Evolutionary conservation across 1,140 invertebrate species (phyloP).

Genomic region (Heliconius nattereri): DNA sequence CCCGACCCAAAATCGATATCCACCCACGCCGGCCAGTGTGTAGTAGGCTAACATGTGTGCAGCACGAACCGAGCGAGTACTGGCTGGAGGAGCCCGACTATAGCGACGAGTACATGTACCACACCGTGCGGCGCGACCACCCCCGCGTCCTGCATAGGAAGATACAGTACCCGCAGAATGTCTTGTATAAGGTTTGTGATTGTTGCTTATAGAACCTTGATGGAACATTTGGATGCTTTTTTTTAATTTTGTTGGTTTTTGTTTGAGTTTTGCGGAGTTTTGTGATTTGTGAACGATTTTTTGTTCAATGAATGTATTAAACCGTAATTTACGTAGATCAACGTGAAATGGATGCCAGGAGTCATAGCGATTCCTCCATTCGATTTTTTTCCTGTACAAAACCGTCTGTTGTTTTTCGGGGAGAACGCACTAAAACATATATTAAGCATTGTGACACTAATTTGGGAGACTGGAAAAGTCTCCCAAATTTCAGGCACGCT

Average conservation of each 20-base stretch:
- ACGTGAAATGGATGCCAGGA: too few species aligned
- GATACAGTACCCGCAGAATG: constrained; percentile 77
- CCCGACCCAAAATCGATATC: background rate
- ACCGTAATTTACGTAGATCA: too few species aligned
- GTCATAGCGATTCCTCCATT: too few species aligned
- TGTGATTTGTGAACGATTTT: background rate
- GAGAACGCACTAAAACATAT: too few species aligned
- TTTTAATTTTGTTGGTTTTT: background rate
- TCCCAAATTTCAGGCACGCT: too few species aligned
- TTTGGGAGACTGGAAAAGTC: too few species aligned
- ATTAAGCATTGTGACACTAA: too few species aligned
- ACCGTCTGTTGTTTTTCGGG: too few species aligned
- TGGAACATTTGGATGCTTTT: background rate
- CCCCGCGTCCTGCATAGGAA: constrained; percentile 74
- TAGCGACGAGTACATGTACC: constrained; percentile 77
- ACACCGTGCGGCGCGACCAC: constrained; percentile 74
- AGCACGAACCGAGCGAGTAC: constrained; percentile 70
- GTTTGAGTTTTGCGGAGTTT: background rate
- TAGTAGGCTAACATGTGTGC: constrained; percentile 47
- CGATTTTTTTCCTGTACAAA: too few species aligned
- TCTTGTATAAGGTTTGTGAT: constrained; percentile 66
- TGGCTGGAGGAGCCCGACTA: constrained; percentile 75
- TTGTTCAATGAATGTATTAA: too few species aligned
- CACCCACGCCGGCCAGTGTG: constrained; percentile 30
- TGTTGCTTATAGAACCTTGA: background rate